Evolutionary conservation across 1,140 invertebrate species (phyloP).

Genomic region (Pseudomyrmex gracilis): DNA sequence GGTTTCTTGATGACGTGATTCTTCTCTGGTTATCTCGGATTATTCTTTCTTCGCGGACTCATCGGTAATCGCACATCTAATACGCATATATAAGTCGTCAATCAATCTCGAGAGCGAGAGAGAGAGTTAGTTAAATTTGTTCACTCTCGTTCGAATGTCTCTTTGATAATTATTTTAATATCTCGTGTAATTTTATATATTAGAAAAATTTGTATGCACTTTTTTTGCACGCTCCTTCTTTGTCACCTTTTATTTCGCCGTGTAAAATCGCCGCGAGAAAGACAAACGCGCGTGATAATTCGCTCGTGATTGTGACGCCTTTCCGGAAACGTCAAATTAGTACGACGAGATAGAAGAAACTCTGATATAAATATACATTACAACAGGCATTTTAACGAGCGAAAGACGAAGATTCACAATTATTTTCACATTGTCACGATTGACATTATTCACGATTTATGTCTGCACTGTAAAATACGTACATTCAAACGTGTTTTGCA

Average conservation of each 20-base stretch:
- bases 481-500: too few relatives aligned
- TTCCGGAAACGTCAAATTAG: constrained; percentile 77
- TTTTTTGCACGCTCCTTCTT: background rate
- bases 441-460: constrained; percentile 12
- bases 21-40: constrained; percentile 14
- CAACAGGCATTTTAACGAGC: constrained; percentile 46
- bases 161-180: background rate
- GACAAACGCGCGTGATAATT: constrained; percentile 53
- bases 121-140: background rate
- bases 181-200: background rate
- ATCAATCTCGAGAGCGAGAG: constrained; percentile 24
- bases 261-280: constrained; percentile 47
- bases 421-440: constrained; percentile 10
- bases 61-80: constrained; percentile 50
- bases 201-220: background rate
- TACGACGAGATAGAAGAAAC: constrained; percentile 74
- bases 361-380: constrained; percentile 74
- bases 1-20: background rate
- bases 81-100: constrained; percentile 58
- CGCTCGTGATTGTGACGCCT: constrained; percentile 67
- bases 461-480: background rate
- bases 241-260: constrained; percentile 43
- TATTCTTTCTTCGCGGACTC: constrained; percentile 28
- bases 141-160: background rate
- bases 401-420: constrained; percentile 41